Evolutionary conservation across 2,113 vertebrate species (phyloP), one percentile per base, ranked within the genome.

Genomic region (Nymphicus hollandicus): DNA sequence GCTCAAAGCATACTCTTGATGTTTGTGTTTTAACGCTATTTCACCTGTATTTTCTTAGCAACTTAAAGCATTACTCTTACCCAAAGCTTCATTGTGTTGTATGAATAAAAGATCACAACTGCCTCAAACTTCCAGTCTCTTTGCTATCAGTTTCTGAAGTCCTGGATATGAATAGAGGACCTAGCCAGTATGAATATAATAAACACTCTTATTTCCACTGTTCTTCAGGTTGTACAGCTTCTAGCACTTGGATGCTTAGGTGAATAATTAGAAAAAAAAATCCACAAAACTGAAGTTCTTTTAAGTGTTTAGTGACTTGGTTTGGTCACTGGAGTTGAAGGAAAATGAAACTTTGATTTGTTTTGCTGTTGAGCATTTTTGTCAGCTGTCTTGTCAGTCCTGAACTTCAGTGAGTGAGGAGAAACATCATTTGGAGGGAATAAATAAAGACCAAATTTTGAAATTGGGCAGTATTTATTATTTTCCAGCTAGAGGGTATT

Each of bases 311-410:
- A 76, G 35, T 88, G 71, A 55, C 46, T 84, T 91, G 52, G 41
- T 95, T 97, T 90, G 86, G 71, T 96, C 46, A 65, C 81, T 46
- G 24, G 69, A 93, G 35, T 87, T 80, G 69, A 89, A 82, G 17
- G 64, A 77, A 89, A 88, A 66, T 64, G 6, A 80, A 43, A 44
- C 47, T 91, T 94, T 69, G 6, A 9, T 81, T 83, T 82, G 25
- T 80, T 90, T 96, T 92, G 44, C 41, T 84, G 25, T 61, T 81
- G 73, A 89, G 47, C 19, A 7, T 41, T 88, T 87, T 80, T 78
- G 8, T 58, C 60, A 68, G 35, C 37, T 86, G 0, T 74, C 44
- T 74, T 17, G 0, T 91, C 28, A 22, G 6, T 60, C 25, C 5
- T 81, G 27, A 78, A 37, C 43, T 84, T 78, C 2, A 61, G 4